Conservation (phyloP, 2,113 vertebrate species). For the Myotis brandtii region DNA sequence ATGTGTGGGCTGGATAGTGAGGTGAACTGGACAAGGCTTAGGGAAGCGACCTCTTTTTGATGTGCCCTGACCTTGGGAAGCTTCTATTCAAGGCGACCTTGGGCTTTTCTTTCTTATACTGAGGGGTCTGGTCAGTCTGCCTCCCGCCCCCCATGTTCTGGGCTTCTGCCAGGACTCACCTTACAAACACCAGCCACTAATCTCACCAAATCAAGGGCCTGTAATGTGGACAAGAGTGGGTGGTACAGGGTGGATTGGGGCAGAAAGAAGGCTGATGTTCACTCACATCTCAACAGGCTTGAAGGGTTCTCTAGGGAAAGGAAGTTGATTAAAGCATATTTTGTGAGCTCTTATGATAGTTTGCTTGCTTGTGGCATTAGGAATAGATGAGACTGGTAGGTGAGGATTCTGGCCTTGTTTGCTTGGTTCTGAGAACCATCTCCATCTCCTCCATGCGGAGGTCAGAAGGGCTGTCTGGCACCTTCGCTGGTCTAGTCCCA, state of each 20-base stretch:
- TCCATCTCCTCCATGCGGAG: fast-evolving
- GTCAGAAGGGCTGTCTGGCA: neutral
- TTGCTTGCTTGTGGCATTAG: neutral
- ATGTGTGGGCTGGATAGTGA: neutral
- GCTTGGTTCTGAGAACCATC: neutral
- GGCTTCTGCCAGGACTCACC: neutral
- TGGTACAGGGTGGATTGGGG: fast-evolving
- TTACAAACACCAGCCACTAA: fast-evolving
- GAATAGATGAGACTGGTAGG: neutral
- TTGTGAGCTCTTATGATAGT: neutral
- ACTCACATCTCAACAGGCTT: neutral
- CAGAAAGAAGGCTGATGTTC: fast-evolving
- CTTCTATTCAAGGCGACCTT: neutral
- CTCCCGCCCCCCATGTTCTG: neutral
- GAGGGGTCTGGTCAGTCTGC: neutral
- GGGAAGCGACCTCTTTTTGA: neutral
- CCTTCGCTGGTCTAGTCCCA: neutral
- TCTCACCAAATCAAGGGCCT: no score
- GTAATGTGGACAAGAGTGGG: fast-evolving
- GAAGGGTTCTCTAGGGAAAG: neutral
- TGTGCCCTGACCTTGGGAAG: neutral
- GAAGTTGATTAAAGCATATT: fast-evolving
- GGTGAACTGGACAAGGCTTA: neutral
- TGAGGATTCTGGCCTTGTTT: fast-evolving
- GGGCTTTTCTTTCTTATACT: fast-evolving